Evolutionary conservation across 2,888 invertebrate genomes (phyloP), one percentile per base, ranked within the genome.

Genomic region (Marronus borbonicus): DNA sequence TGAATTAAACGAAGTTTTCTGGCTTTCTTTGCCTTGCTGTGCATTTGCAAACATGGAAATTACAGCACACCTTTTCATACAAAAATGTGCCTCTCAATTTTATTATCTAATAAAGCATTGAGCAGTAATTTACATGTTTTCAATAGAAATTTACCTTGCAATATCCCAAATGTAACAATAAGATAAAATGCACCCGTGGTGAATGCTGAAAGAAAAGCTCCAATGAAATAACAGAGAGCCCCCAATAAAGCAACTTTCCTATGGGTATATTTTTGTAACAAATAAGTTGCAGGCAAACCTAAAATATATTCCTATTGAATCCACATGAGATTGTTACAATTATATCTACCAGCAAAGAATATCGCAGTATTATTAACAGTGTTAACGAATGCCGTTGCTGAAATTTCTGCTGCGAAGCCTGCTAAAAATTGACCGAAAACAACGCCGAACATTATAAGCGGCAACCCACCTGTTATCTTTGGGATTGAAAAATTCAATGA

Each of bases 371-470:
- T 58, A 8, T 20, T 20, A 2, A 58, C 8, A 17, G 55, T 58
- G 20, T 93, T 94, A 2, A 94, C 92, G 28, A 94, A 87, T 0
- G 95, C 93, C 14, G 93, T 90, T 0, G 93, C 93, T 79, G 93
- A 92, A 0, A 94, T 94, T 82, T 92, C 93, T 66, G 92, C 92
- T 31, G 93, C 93, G 17, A 91, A 88, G 36, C 90, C 90, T 77
- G 91, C 89, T 74, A 95, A 90, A 84, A 95, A 94, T 76, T 93
- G 91, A 31, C 93, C 93, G 84, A 93, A 95, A 65, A 95, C 86
- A 72, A 95, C 90, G 0, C 93, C 93, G 82, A 94, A 94, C 0
- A 93, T 93, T 17, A 93, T 91, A 52, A 92, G 89, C 0, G 94
- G 93, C 0, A 93, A 92, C 60, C 93, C 89, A 0, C 92, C 92